Evolutionary conservation across 2,888 invertebrate species (phyloP).

Genomic region (Chrysopilus asiliformis): DNA sequence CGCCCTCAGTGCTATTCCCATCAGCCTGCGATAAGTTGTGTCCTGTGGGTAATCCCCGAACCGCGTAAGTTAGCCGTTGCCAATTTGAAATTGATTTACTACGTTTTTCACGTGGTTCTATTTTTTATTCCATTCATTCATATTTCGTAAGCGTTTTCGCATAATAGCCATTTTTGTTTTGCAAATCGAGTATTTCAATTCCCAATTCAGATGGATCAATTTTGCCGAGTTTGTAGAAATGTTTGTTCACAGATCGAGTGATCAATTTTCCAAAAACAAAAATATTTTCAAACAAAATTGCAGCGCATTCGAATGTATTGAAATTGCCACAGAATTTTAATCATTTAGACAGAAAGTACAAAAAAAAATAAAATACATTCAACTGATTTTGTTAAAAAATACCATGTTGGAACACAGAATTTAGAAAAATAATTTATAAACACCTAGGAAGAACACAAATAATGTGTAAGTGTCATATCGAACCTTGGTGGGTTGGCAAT

Average conservation of each 20-base stretch:
- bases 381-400: no score
- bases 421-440: no score
- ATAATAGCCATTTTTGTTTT: neutral
- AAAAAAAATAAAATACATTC: no score
- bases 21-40: slow-evolving; percentile 84
- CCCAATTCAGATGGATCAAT: neutral
- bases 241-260: neutral
- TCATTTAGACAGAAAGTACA: no score
- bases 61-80: slow-evolving; percentile 38
- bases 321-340: no score
- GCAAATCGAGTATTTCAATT: neutral
- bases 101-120: slow-evolving; percentile 37
- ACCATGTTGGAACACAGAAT: no score
- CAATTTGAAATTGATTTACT: slow-evolving; percentile 36
- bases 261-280: no score
- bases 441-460: no score
- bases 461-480: no score
- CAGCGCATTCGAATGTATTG: no score
- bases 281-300: no score
- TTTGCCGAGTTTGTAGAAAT: neutral
- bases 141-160: neutral
- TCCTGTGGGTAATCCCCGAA: slow-evolving; percentile 49
- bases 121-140: slow-evolving; percentile 7
- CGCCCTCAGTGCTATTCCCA: slow-evolving; percentile 62
- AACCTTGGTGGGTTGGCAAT: no score